Conservation (phyloP, 2,113 vertebrate genomes). For the Baryphthengus martii region DNA sequence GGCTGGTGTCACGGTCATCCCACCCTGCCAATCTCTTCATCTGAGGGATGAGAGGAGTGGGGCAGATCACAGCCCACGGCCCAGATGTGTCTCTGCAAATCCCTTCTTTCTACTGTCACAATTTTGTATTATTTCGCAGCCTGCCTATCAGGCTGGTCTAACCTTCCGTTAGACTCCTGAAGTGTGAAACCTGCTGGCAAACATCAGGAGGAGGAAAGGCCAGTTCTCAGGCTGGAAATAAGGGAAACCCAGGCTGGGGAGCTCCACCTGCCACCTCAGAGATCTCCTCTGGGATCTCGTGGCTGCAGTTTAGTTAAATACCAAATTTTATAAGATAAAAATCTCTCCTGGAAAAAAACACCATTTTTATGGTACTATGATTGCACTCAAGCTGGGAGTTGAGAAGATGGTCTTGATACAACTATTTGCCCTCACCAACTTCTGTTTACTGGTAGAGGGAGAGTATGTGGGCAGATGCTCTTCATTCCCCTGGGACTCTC, state of each 20-base stretch:
- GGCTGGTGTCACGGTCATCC: neutral
- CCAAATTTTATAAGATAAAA: neutral
- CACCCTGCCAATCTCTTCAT: neutral
- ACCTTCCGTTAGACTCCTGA: neutral
- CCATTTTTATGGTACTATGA: neutral
- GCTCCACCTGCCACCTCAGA: neutral
- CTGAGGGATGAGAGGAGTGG: accelerated
- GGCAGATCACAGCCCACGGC: neutral
- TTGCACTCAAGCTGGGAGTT: neutral
- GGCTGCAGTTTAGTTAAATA: neutral
- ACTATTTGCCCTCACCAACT: neutral
- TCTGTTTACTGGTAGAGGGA: neutral
- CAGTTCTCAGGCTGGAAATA: neutral
- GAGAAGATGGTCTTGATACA: neutral
- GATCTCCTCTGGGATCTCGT: neutral
- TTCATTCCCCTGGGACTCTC: accelerated
- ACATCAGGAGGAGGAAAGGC: neutral
- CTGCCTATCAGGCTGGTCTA: accelerated
- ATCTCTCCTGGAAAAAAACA: neutral
- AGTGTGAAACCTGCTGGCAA: neutral
- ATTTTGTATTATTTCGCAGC: neutral
- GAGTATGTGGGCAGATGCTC: neutral
- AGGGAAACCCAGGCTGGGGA: neutral
- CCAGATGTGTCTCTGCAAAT: neutral
- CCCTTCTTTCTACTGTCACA: neutral